Evolutionary conservation across 2,113 vertebrate species (phyloP).

Genomic region (Oryzias celebensis): DNA sequence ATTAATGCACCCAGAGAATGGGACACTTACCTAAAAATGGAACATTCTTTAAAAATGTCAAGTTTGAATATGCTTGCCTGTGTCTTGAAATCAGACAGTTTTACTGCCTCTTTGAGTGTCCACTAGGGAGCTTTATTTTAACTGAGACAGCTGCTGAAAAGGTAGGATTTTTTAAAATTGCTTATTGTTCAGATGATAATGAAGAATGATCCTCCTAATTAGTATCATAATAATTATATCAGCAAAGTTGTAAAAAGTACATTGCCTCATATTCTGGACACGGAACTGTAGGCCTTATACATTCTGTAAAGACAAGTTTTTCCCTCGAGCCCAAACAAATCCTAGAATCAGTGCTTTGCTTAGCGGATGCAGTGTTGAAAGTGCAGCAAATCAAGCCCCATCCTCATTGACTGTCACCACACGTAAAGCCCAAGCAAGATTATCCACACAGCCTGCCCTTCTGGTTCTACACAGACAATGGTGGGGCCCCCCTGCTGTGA

Average conservation of each 20-base stretch:
- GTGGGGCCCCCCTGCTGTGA: conserved; percentile 12
- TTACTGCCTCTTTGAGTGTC: conserved; percentile 52
- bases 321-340: not conserved
- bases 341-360: conserved; percentile 1
- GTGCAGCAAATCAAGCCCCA: conserved; percentile 4
- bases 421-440: conserved; percentile 21
- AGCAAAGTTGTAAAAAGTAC: not conserved
- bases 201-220: conserved; percentile 58
- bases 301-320: not conserved
- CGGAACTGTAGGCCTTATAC: not conserved
- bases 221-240: conserved; percentile 51
- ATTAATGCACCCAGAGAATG: no score
- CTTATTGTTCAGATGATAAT: conserved; percentile 46
- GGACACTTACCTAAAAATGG: no score
- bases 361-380: conserved; percentile 4
- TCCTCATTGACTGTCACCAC: conserved; percentile 33
- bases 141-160: conserved; percentile 42
- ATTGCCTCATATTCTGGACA: not conserved
- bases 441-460: conserved; percentile 10
- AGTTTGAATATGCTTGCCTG: conserved; percentile 57
- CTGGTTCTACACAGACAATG: conserved; percentile 10
- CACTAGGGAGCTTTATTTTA: conserved; percentile 45
- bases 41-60: conserved; percentile 58
- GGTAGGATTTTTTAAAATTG: conserved; percentile 60
- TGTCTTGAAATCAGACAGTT: conserved; percentile 60